Evolutionary conservation across 2,797 vertebrate genomes (phyloP).

Genomic region (Ctenopoma kingsleyae): DNA sequence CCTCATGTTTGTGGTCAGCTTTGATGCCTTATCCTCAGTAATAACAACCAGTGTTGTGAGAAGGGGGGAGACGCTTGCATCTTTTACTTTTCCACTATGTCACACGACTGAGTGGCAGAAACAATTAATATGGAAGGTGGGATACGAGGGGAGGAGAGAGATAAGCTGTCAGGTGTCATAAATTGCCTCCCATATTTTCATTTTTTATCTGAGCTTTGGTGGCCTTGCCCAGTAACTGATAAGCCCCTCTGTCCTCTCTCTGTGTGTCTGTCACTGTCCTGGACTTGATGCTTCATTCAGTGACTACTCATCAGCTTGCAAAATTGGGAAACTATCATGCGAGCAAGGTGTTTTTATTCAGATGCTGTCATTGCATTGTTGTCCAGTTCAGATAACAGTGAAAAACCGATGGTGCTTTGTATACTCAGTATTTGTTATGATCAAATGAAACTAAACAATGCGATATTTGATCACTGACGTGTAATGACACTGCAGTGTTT

Average conservation of each 20-base stretch:
- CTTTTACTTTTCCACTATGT: constrained; percentile 67
- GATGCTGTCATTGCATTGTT: neutral
- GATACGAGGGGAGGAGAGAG: neutral
- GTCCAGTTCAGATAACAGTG: too few species aligned
- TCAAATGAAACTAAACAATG: neutral
- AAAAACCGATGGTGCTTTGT: neutral
- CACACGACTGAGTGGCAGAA: constrained; percentile 73
- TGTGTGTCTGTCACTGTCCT: neutral
- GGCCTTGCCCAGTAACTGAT: constrained; percentile 45
- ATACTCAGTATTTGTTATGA: neutral
- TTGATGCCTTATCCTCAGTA: constrained; percentile 38
- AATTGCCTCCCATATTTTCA: constrained; percentile 58
- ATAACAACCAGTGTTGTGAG: constrained; percentile 36
- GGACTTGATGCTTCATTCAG: constrained; percentile 5
- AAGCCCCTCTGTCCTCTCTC: constrained; percentile 15
- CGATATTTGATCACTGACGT: neutral
- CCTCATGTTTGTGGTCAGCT: constrained; percentile 31
- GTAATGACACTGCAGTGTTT: too few species aligned
- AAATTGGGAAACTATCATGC: constrained; percentile 9
- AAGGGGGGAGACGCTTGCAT: constrained; percentile 23
- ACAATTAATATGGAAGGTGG: constrained; percentile 64
- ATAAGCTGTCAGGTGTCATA: constrained; percentile 43
- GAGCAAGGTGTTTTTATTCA: neutral
- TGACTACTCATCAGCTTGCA: constrained; percentile 12
- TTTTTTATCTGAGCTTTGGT: constrained; percentile 46